Evolutionary conservation across 2,113 vertebrate species (phyloP).

Genomic region (Crotalus helleri): DNA sequence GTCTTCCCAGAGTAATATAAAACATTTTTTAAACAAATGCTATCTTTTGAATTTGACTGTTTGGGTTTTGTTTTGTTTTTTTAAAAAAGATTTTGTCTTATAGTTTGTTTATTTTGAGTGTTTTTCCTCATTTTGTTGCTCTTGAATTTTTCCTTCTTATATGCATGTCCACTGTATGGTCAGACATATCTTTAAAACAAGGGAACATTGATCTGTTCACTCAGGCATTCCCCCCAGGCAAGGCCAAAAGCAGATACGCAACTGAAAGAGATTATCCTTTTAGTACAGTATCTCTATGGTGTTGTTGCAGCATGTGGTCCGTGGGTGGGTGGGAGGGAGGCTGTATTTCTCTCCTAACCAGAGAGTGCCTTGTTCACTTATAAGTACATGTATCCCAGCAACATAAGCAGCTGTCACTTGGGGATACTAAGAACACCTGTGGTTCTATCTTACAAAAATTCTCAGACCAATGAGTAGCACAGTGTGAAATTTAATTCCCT

Average conservation of each 20-base stretch:
- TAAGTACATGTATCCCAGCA: background rate
- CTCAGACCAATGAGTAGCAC: constrained; percentile 49
- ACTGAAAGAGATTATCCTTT: background rate
- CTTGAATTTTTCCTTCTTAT: background rate
- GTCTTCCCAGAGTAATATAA: background rate
- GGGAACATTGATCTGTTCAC: background rate
- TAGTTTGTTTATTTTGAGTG: background rate
- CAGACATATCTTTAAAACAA: background rate
- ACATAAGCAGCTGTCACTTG: background rate
- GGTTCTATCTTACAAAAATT: constrained; percentile 58
- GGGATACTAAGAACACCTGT: constrained; percentile 34
- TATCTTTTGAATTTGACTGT: background rate
- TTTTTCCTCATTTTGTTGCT: background rate
- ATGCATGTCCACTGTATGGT: background rate
- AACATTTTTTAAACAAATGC: background rate
- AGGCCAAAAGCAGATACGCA: background rate
- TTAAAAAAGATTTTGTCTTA: background rate
- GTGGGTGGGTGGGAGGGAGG: too few species aligned
- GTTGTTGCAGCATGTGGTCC: background rate
- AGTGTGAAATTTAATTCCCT: constrained; percentile 57
- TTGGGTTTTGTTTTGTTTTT: background rate
- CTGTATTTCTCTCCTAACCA: background rate
- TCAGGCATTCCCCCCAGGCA: background rate
- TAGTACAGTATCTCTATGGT: background rate
- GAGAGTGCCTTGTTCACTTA: background rate